phyloP scores from a whole-genome alignment of 1,140 invertebrate genomes.

The Rhopalosiphum padi region DNA sequence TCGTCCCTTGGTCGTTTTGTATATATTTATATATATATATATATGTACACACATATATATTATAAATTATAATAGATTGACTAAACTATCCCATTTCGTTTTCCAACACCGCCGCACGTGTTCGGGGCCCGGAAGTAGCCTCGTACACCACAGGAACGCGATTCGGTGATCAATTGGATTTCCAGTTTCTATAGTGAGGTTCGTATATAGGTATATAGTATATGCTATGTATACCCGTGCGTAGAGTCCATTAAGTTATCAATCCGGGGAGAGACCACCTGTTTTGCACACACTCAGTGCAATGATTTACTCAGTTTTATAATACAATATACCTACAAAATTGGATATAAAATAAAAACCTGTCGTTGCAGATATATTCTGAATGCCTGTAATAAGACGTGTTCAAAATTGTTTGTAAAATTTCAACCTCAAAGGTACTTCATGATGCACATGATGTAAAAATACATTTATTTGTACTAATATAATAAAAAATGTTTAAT shows the following conservation, averaged over 20 bases:
- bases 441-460: neutral
- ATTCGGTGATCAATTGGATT: constrained; percentile 5
- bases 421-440: neutral
- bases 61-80: neutral
- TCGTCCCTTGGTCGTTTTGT: neutral
- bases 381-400: too few species aligned
- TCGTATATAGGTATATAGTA: neutral
- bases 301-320: neutral
- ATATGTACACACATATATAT: too few species aligned
- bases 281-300: neutral
- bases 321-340: neutral
- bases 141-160: neutral
- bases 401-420: neutral
- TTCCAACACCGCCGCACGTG: neutral
- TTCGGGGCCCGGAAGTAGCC: constrained; percentile 23
- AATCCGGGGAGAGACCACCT: neutral
- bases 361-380: too few species aligned
- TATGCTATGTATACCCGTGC: neutral
- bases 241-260: neutral
- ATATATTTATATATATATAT: neutral
- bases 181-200: neutral
- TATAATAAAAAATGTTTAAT: too few species aligned
- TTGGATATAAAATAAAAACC: neutral
- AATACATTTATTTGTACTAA: too few species aligned
- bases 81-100: constrained; percentile 21